Evolutionary conservation across 92 coral and sea anemone genomes (phyloP).

Genomic region (Zoanthus solanderi): DNA sequence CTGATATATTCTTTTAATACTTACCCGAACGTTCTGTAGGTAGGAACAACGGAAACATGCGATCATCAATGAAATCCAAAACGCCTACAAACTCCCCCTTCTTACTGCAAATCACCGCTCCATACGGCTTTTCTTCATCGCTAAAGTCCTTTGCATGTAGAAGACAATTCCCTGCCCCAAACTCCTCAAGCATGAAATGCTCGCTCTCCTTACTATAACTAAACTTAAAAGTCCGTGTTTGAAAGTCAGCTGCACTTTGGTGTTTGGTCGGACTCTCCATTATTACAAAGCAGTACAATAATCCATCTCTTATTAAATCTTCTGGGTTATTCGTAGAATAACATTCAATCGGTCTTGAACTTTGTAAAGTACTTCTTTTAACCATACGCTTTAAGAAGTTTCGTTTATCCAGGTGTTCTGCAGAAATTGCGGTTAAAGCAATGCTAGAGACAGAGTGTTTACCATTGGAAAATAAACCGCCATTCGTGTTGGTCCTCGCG

Average conservation of each 20-base stretch:
- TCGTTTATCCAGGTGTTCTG: conserved; percentile 82
- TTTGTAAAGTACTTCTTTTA: conserved; percentile 84
- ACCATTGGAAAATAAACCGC: conserved; percentile 13
- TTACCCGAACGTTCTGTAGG: conserved; percentile 42
- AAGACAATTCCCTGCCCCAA: conserved; percentile 56
- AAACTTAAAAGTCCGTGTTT: conserved; percentile 70
- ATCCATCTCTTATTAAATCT: conserved; percentile 56
- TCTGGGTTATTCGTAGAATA: conserved; percentile 37
- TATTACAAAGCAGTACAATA: conserved; percentile 63
- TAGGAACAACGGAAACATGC: conserved; percentile 68
- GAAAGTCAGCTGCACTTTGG: conserved; percentile 34
- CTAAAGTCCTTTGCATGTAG: conserved; percentile 53
- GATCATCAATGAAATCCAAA: conserved; percentile 57
- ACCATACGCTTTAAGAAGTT: conserved; percentile 89
- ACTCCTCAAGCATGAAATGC: conserved; percentile 68
- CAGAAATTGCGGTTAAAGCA: conserved; percentile 72
- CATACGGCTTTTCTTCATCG: conserved; percentile 69
- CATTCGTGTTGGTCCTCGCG: conserved; percentile 36
- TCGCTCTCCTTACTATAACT: conserved; percentile 41
- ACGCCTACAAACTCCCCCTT: conserved; percentile 81
- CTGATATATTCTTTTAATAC: neutral
- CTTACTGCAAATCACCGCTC: conserved; percentile 74
- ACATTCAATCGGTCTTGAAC: conserved; percentile 76
- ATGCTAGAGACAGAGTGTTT: neutral
- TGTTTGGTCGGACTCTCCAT: conserved; percentile 56